These are phyloP conservation scores for Thinocorus orbignyianus DNA, from an alignment of 2,113 vertebrate species.

Conservation along the genomic window DNA sequence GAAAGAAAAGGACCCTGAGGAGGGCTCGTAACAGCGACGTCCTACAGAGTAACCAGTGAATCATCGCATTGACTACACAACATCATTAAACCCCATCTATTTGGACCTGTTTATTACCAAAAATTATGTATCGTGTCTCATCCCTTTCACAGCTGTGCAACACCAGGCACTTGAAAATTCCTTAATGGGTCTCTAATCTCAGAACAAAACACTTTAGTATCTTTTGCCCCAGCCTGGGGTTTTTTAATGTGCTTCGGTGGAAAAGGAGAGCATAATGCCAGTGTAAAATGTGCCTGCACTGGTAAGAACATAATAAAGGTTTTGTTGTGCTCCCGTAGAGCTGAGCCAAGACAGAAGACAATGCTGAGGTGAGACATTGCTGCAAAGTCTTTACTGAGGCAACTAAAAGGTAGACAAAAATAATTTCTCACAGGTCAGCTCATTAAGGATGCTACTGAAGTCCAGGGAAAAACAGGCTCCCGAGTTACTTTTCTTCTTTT, in stretches of 20 bases:
- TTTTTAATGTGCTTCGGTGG: not conserved
- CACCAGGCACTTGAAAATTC: not conserved
- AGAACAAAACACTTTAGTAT: not conserved
- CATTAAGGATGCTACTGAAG: constrained; percentile 23
- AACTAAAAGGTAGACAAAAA: constrained; percentile 22
- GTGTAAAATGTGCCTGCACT: not conserved
- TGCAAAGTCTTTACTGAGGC: not conserved
- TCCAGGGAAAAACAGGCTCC: not conserved
- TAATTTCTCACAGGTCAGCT: constrained; percentile 21
- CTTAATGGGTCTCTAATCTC: not conserved
- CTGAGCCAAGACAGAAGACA: not conserved
- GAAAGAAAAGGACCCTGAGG: constrained; percentile 1
- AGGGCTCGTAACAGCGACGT: not conserved
- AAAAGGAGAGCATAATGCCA: not conserved
- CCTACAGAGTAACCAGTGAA: not conserved
- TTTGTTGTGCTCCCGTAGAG: not conserved
- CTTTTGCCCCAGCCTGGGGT: not conserved
- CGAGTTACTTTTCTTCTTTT: not conserved
- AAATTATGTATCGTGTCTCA: not conserved
- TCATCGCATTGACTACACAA: not conserved
- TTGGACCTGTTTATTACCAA: not conserved
- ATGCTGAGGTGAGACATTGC: not conserved
- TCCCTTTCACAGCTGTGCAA: not conserved
- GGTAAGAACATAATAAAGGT: not conserved
- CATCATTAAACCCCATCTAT: not conserved